These are phyloP conservation scores for Rhinogobius similis DNA, from an alignment of 2,113 vertebrate genomes.

Conservation along the genomic window DNA sequence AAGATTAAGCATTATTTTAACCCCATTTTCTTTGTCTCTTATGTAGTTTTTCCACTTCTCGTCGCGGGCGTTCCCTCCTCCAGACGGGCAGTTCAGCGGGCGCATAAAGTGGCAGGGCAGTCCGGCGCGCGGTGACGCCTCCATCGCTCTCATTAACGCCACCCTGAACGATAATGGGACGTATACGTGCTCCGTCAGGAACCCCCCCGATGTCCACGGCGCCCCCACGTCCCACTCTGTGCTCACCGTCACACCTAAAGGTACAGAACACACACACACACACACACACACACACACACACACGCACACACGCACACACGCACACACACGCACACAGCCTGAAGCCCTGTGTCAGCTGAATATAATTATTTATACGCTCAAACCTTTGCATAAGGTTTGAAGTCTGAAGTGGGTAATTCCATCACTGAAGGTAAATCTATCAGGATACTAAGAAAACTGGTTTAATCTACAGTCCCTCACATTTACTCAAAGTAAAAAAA, in stretches of 20 bases:
- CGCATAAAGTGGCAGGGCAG: conserved; percentile 85
- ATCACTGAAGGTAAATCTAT: not conserved
- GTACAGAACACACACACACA: conserved; percentile 61
- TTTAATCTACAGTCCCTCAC: too few relatives aligned
- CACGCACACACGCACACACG: not conserved
- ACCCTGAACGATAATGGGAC: conserved; percentile 87
- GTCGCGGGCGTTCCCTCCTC: conserved; percentile 75
- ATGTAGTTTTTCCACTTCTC: conserved; percentile 89
- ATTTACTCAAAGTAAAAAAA: too few relatives aligned
- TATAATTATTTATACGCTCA: not conserved
- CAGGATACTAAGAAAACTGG: not conserved
- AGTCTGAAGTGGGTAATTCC: not conserved
- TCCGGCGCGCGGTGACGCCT: conserved; percentile 79
- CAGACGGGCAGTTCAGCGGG: conserved; percentile 77
- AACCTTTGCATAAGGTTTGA: not conserved
- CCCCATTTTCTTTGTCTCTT: not conserved
- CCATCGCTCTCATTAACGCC: conserved; percentile 81
- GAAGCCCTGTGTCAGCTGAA: not conserved
- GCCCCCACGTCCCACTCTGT: conserved; percentile 77
- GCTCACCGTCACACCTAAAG: conserved; percentile 81
- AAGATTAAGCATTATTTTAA: not conserved
- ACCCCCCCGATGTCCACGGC: conserved; percentile 91
- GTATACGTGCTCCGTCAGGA: conserved; percentile 87
- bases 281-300: not conserved
- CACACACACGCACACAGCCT: not conserved